Evolutionary conservation across 2,113 vertebrate genomes (phyloP).

Genomic region (Pitta sordida): DNA sequence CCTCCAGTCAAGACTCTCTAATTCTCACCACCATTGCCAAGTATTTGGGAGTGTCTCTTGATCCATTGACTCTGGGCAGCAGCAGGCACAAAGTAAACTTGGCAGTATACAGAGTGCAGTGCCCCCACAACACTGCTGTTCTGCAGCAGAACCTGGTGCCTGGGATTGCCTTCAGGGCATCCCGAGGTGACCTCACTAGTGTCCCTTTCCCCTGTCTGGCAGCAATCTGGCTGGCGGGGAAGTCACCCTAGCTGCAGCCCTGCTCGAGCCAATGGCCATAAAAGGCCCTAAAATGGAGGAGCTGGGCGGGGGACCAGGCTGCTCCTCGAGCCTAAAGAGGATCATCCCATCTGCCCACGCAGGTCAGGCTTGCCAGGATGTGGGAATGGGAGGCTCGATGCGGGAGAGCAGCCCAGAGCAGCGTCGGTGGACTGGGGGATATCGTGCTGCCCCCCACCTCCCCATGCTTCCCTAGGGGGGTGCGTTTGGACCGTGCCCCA

Average conservation of each 20-base stretch:
- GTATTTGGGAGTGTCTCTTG: not conserved
- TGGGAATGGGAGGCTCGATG: not conserved
- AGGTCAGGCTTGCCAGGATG: not conserved
- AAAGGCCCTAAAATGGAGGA: conserved; percentile 51
- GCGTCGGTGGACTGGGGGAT: not conserved
- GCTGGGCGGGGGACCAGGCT: not conserved
- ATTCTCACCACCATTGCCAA: not conserved
- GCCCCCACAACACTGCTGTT: not conserved
- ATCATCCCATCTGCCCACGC: not conserved
- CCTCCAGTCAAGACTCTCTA: not conserved
- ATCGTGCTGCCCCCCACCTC: not conserved
- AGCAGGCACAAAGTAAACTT: not conserved
- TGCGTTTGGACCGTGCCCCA: accelerated
- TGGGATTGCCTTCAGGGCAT: not conserved
- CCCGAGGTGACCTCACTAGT: not conserved
- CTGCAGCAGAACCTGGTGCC: not conserved
- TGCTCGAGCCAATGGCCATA: conserved; percentile 26
- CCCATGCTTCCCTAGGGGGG: not conserved
- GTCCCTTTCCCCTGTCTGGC: conserved; percentile 4
- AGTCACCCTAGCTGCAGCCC: not conserved
- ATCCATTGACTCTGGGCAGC: not conserved
- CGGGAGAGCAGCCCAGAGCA: accelerated
- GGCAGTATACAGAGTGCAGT: accelerated
- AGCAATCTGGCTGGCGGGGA: not conserved
- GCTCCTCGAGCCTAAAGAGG: not conserved